Conservation (phyloP, 2,797 vertebrate genomes). For the Eupleurogrammus muticus region DNA sequence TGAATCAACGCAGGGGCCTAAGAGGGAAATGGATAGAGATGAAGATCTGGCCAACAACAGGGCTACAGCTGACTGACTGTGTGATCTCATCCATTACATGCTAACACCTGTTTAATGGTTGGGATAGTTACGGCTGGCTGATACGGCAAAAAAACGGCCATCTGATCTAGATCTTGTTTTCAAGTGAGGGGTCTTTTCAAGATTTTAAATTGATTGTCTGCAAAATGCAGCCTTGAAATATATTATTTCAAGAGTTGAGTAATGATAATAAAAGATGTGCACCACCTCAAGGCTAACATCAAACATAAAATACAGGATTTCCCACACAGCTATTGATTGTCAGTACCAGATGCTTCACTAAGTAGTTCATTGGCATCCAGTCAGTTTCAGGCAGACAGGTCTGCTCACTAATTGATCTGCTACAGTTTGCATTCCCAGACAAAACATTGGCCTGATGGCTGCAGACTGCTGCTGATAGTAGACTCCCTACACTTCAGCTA, state of each 20-base stretch:
- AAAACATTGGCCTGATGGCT: neutral
- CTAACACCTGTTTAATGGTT: neutral
- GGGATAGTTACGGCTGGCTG: neutral
- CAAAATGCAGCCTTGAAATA: neutral
- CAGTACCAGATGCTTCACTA: neutral
- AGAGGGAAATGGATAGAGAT: neutral
- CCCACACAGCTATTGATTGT: neutral
- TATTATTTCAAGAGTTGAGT: neutral
- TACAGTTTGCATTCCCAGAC: neutral
- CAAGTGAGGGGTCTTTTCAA: neutral
- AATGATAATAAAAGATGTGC: neutral
- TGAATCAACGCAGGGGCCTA: conserved; percentile 13
- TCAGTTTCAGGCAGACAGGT: neutral
- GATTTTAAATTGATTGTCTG: neutral
- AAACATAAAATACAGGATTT: neutral
- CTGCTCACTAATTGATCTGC: neutral
- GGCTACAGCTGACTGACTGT: conserved; percentile 16
- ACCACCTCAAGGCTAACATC: neutral
- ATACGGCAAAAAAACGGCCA: too few species aligned
- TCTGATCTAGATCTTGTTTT: neutral
- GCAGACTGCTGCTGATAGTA: neutral
- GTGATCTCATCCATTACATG: neutral
- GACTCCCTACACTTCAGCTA: too few species aligned
- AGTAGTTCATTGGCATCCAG: neutral
- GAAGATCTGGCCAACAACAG: conserved; percentile 10